Conservation (phyloP, 2,113 vertebrate species). For the Sapajus apella region DNA sequence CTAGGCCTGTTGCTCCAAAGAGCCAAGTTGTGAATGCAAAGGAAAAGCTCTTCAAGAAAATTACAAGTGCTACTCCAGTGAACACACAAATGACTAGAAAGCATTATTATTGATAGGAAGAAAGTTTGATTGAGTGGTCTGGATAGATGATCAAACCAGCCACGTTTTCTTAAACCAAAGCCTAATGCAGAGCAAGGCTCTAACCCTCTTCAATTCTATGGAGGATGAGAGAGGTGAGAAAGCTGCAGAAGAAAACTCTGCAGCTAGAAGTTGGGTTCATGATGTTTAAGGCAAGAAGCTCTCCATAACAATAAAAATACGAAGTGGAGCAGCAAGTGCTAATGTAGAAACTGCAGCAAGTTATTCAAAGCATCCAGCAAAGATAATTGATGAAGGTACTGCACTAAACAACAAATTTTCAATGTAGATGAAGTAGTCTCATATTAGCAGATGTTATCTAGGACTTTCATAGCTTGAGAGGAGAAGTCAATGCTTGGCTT, state of each 20-base stretch:
- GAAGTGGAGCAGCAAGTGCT: neutral
- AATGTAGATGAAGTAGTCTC: too few species aligned
- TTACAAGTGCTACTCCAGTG: neutral
- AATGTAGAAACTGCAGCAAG: too few species aligned
- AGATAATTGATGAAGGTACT: too few species aligned
- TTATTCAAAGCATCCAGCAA: too few species aligned
- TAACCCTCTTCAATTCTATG: neutral
- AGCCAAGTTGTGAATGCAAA: neutral
- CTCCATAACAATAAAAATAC: neutral
- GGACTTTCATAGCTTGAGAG: too few species aligned
- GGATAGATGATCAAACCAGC: neutral
- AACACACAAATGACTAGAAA: neutral
- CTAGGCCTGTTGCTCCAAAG: neutral
- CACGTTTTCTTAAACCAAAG: neutral
- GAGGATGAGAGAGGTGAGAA: neutral
- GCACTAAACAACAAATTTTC: too few species aligned
- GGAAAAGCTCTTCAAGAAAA: neutral
- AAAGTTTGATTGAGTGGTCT: neutral
- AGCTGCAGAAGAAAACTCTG: neutral
- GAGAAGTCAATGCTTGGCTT: too few species aligned
- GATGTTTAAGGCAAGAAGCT: neutral
- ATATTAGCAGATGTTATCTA: too few species aligned
- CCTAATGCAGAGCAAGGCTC: neutral
- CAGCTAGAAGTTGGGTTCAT: neutral
- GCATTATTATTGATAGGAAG: neutral